Evolutionary conservation across 2,888 invertebrate genomes (phyloP), one percentile per base, ranked within the genome.

Genomic region (Copidosoma aretas): DNA sequence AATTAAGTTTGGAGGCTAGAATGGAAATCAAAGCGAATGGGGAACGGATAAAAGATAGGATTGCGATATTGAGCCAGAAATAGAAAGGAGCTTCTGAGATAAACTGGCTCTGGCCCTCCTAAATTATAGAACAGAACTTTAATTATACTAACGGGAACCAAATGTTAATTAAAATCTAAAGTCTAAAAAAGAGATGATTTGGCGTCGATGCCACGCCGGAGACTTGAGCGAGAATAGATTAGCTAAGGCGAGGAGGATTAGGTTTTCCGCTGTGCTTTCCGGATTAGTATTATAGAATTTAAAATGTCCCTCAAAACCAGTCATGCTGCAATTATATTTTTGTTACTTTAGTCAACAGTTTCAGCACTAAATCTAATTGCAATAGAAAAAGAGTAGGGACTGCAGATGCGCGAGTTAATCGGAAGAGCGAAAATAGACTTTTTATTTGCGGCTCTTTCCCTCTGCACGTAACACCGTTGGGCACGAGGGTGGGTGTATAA

Each of bases 91-190:
- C 12, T 72, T 76, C 83, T 83, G 83, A 84, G 83, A 84, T 84
- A 84, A 84, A 82, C 81, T 81, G 74, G 74, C 75, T 78, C 81
- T 78, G 79, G 68, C 72, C 78, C 81, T 81, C 85, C 84, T 85
- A 86, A 86, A 87, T 87, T 87, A 87, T 86, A 86, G 86, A 88
- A 88, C 86, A 88, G 87, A 87, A 87, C 87, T 89, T 90, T 90
- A 90, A 91, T 90, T 90, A 90, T 87, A 88, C 89, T 90, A 91
- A 91, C 90, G 90, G 86, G 87, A 87, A 87, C 87, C 88, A 88
- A 89, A 89, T 89, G 89, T 89, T 90, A 90, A 90, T 90, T 90
- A 89, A 88, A 86, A 88, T 88, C 87, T 88, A 88, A 88, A 88
- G 87, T 86, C 87, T 84, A 85, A 86, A 86, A 86, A 86, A 87